phyloP scores from a whole-genome alignment of 2,888 invertebrate species.

The Podabrus alpinus region DNA sequence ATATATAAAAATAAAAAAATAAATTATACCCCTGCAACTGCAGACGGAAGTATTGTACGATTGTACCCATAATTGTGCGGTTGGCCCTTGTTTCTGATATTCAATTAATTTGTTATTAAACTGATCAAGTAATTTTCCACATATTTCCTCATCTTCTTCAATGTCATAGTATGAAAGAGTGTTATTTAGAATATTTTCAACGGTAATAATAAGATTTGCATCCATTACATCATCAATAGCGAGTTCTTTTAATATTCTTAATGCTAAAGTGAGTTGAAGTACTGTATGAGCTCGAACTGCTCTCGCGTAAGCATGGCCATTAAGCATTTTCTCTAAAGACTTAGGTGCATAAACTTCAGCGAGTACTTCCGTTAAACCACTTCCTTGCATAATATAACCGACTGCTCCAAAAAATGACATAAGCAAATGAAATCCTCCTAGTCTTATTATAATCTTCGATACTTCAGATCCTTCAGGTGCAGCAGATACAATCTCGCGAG shows the following conservation, averaged over 20 bases:
- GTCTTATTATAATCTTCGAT: not conserved
- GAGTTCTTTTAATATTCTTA: not conserved
- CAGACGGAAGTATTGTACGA: too few relatives aligned
- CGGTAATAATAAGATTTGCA: not conserved
- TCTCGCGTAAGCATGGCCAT: not conserved
- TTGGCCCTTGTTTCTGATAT: slow-evolving; percentile 19
- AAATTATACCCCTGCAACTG: too few relatives aligned
- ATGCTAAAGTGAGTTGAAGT: not conserved
- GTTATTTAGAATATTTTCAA: not conserved
- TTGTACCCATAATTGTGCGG: slow-evolving; percentile 38
- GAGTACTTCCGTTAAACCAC: not conserved
- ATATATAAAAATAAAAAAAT: too few relatives aligned
- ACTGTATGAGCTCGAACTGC: not conserved
- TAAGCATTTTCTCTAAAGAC: not conserved
- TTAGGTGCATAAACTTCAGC: not conserved
- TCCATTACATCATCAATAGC: not conserved
- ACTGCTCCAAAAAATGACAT: slow-evolving; percentile 2
- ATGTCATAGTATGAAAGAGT: not conserved
- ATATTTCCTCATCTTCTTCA: not conserved
- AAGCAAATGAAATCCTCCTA: slow-evolving; percentile 1
- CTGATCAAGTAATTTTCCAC: not conserved
- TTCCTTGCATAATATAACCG: slow-evolving; percentile 1
- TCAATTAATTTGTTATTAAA: too few relatives aligned
- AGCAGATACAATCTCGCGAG: not conserved
- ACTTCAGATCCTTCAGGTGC: not conserved